A percentile compares a stretch with the other conserved stretches of the same genome.
These are phyloP conservation scores for Malacoraja senta DNA, from an alignment of 2,797 vertebrate genomes.

Conservation along the genomic window DNA sequence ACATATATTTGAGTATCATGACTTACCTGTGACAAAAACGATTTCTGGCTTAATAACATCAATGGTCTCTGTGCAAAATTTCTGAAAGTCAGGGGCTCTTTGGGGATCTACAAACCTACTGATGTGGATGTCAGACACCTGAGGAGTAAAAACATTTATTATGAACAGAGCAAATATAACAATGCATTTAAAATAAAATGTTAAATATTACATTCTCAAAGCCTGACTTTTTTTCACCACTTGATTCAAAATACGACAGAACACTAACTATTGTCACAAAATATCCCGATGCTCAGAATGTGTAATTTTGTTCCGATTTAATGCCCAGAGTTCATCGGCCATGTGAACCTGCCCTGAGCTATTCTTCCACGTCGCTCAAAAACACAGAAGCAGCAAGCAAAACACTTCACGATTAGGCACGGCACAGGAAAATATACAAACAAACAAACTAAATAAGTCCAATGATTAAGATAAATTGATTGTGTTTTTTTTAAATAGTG, in stretches of 20 bases:
- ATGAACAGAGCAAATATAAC: not conserved
- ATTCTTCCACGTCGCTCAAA: not conserved
- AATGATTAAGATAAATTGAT: not conserved
- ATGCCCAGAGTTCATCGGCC: no score
- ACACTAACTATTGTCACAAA: not conserved
- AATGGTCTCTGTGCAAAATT: constrained; percentile 83
- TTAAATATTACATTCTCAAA: not conserved
- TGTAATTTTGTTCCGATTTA: not conserved
- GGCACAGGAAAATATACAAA: not conserved
- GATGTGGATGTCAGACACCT: constrained; percentile 95
- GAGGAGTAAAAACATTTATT: constrained; percentile 38
- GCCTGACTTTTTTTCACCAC: not conserved
- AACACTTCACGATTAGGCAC: not conserved
- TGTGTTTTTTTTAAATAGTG: not conserved
- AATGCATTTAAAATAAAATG: not conserved
- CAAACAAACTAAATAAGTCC: not conserved
- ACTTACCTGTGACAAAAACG: constrained; percentile 85
- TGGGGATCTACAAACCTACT: constrained; percentile 79
- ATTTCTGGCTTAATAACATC: constrained; percentile 77
- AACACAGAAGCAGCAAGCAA: not conserved
- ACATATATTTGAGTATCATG: constrained; percentile 1
- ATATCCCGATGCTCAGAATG: not conserved
- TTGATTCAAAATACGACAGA: not conserved
- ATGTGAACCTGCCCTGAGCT: not conserved
- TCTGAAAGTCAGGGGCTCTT: constrained; percentile 79